A percentile compares a stretch with the other conserved stretches of the same genome.
Conservation (phyloP, 2,113 vertebrate genomes). For the Alexandromys fortis region DNA sequence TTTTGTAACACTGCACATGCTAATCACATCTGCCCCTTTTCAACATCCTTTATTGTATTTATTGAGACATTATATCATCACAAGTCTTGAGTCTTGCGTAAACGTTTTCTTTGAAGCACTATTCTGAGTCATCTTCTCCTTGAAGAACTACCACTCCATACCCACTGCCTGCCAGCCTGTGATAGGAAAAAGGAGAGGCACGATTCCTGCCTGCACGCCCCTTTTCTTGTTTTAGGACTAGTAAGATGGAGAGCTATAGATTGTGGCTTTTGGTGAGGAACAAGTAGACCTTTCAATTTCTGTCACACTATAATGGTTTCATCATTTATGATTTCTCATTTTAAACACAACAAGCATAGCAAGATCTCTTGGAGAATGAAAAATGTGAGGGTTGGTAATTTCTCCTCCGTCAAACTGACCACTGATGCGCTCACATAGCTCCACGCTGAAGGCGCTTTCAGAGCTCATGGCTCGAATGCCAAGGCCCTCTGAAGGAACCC, state of each 20-base stretch:
- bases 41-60: conserved; percentile 39
- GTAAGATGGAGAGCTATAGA: conserved; percentile 23
- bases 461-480: conserved; percentile 57
- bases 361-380: conserved; percentile 46
- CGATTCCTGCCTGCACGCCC: background rate
- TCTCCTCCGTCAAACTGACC: conserved; percentile 64
- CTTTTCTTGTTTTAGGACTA: background rate
- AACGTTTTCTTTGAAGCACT: background rate
- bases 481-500: conserved; percentile 56
- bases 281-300: conserved; percentile 65
- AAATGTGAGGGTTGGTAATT: conserved; percentile 59
- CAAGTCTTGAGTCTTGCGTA: background rate
- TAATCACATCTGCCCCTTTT: conserved; percentile 44
- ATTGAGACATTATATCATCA: background rate
- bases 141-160: conserved; percentile 2
- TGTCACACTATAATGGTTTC: conserved; percentile 57
- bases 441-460: conserved; percentile 60
- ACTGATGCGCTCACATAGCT: conserved; percentile 56
- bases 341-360: conserved; percentile 53
- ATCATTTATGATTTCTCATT: conserved; percentile 59
- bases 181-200: conserved; percentile 10
- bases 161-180: background rate
- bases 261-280: conserved; percentile 62
- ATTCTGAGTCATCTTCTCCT: conserved; percentile 31
- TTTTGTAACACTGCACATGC: conserved; percentile 20